These are phyloP conservation scores for Petrolisthes manimaculis DNA, from an alignment of 2,888 invertebrate species.

Conservation along the genomic window DNA sequence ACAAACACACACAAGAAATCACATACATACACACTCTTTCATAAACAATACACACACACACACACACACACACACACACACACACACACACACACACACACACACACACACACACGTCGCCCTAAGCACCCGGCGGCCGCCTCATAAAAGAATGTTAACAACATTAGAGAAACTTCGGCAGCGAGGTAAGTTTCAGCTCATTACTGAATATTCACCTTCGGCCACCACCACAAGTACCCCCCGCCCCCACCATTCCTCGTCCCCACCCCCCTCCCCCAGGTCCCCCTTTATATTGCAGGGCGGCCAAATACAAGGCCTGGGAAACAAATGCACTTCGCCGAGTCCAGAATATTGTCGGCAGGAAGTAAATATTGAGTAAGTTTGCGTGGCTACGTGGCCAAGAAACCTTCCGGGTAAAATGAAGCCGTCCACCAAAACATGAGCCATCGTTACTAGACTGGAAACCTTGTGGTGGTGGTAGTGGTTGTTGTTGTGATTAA, in stretches of 20 bases:
- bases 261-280: too few species aligned
- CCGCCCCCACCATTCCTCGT: too few species aligned
- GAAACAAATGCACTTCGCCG: background rate
- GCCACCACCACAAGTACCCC: too few species aligned
- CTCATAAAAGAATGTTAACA: constrained; percentile 36
- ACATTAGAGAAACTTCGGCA: constrained; percentile 30
- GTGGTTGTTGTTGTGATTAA: too few species aligned
- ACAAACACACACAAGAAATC: too few species aligned
- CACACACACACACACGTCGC: background rate
- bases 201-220: constrained; percentile 27
- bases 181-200: constrained; percentile 21
- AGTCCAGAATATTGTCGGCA: background rate
- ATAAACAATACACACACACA: background rate
- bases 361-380: background rate
- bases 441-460: background rate
- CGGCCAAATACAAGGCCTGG: background rate
- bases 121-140: background rate
- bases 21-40: too few species aligned
- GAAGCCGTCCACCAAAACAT: background rate
- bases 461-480: background rate
- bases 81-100: constrained; percentile 18
- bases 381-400: background rate
- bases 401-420: too few species aligned
- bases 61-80: constrained; percentile 22
- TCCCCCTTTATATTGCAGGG: background rate